Evolutionary conservation across 53 echinoderm and acorn worm species (phyloP), one percentile per base, ranked within the genome.

Genomic region (Paelopatides confundens): DNA sequence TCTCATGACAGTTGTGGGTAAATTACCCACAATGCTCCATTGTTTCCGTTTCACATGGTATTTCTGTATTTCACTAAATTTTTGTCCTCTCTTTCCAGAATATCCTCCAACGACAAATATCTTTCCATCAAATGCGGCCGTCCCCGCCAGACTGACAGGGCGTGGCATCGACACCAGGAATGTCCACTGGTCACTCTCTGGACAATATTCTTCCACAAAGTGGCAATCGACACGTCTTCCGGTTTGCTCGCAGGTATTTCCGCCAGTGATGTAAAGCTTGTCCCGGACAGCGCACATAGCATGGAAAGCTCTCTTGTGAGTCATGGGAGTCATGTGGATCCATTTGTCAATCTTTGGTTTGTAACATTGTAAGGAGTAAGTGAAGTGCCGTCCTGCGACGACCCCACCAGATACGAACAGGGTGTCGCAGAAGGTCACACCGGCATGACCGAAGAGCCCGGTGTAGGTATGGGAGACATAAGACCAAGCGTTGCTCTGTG

Each of bases 281-380:
- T 92, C 91, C n/a, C 69, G 86, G 3, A 91, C 86, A 0, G 90
- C 24, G 69, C 95, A 90, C 98, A 97, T 97, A 34, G 81, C 62
- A 69, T 95, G 98, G 66, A 95, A 92, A 13, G 98, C 95, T 65
- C 94, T 83, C 68, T 95, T 96, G 64, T 93, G 87, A 36, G 64
- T 69, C 96, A 96, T 96, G 4, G 93, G 89, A n/a, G 93, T 63
- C 78, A 87, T 93, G 87, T 94, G 94, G 36, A 93, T 90, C 98
- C 98, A 97, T 46, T 90, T 90, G 58, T 97, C 94, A 24, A 63
- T 79, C 43, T 85, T 49, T 14, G 95, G 95, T 32, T 97, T 92
- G 85, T 97, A 97, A 82, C 92, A 92, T 74, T 97, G 93, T 36
- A 97, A 76, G 15, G 95, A 88, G 70, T 93, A 88, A 12, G 94